These are phyloP conservation scores for Drosophila eugracilis DNA, from an alignment of 1,140 invertebrate species.

Conservation along the genomic window DNA sequence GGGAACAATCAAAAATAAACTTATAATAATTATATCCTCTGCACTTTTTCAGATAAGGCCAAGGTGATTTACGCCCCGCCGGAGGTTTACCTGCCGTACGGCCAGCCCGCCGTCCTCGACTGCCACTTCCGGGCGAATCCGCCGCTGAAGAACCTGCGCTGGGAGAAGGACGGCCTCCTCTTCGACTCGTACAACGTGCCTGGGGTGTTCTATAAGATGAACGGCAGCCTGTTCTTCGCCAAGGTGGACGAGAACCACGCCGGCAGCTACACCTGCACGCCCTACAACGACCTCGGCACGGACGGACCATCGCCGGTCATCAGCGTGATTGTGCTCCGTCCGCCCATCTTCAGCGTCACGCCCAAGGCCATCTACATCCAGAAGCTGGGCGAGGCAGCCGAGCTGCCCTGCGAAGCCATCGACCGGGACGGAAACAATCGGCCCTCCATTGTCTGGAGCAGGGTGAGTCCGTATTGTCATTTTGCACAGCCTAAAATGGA, in stretches of 20 bases:
- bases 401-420: conserved; percentile 93
- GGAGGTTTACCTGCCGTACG: conserved; percentile 94
- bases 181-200: conserved; percentile 96
- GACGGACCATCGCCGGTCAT: conserved; percentile 93
- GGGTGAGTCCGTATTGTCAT: conserved; percentile 87
- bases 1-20: neutral
- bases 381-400: conserved; percentile 92
- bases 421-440: conserved; percentile 89
- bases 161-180: conserved; percentile 97
- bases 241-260: conserved; percentile 91
- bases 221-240: conserved; percentile 94
- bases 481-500: conserved; percentile 9
- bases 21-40: neutral
- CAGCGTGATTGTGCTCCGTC: conserved; percentile 94
- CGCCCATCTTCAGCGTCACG: conserved; percentile 90
- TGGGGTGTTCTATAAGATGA: conserved; percentile 93
- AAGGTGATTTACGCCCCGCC: conserved; percentile 95
- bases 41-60: conserved; percentile 90
- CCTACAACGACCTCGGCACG: conserved; percentile 95
- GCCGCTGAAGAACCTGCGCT: conserved; percentile 94
- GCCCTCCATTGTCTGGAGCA: conserved; percentile 93
- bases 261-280: conserved; percentile 95
- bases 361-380: conserved; percentile 93
- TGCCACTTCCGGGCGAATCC: conserved; percentile 98
- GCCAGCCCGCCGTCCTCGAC: conserved; percentile 95